These are phyloP conservation scores for Hemistola chrysoprasaria DNA, from an alignment of 2,888 invertebrate species.

Conservation along the genomic window DNA sequence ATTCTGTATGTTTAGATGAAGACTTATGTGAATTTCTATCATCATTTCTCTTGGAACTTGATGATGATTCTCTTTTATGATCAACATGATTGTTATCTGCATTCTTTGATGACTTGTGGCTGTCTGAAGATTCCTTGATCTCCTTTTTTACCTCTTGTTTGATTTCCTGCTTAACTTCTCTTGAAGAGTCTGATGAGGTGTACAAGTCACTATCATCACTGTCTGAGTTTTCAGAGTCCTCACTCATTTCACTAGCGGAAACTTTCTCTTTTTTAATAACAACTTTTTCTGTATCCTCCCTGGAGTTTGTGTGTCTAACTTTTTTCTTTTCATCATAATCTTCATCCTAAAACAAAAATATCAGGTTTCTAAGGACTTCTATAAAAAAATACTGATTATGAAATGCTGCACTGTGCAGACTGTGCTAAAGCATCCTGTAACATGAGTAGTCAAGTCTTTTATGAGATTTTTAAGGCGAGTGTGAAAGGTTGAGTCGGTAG, in stretches of 20 bases:
- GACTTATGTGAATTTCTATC: conserved; percentile 45
- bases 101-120: conserved; percentile 47
- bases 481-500: too few relatives aligned
- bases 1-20: conserved; percentile 48
- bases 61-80: conserved; percentile 45
- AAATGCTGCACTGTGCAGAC: too few relatives aligned
- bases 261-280: conserved; percentile 45
- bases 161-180: conserved; percentile 50
- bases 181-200: conserved; percentile 53
- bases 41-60: conserved; percentile 42
- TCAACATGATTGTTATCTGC: conserved; percentile 41
- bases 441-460: too few relatives aligned
- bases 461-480: too few relatives aligned
- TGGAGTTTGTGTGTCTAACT: conserved; percentile 45
- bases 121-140: conserved; percentile 47
- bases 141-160: conserved; percentile 41
- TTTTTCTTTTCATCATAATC: conserved; percentile 54
- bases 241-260: conserved; percentile 40
- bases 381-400: too few relatives aligned
- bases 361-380: conserved; percentile 1
- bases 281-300: conserved; percentile 48
- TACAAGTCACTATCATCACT: conserved; percentile 55
- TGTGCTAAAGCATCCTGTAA: too few relatives aligned
- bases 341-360: conserved; percentile 56
- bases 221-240: conserved; percentile 50